Base-by-base conservation (phyloP, 1,140 invertebrate species). In the Ceratina japonica region DNA sequence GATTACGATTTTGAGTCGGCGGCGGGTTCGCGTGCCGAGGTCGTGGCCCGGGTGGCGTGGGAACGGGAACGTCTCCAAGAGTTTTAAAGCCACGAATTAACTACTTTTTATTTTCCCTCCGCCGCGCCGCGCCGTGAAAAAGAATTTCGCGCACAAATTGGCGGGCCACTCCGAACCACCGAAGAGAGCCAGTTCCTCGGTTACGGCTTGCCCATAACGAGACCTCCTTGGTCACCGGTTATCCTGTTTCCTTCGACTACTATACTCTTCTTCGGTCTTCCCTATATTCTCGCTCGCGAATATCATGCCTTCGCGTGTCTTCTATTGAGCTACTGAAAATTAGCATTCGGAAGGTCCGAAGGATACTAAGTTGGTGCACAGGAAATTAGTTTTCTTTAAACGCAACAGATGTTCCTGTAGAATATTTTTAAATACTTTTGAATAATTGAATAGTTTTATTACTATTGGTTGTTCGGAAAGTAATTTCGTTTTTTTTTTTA, bases 41-140 rank as follows among this genome's bases (percentile, higher is more conserved):
- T 88, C 88, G 78, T 68, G 81, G 72, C 79, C 65, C 75, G 59
- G 8, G 8, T 62, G 85, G 83, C 86, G 86, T 89, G 88, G 88
- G 88, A 89, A 89, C 86, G 82, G 66, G 78, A 87, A 83, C 83
- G 81, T 87, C 82, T 62, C 75, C 64, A 66, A 44, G 69, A 59
- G 54, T 80, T 84, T 85, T 82, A 86, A 88, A 88, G 74, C 81
- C 80, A 76, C 83, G 81, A 88, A 86, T 87, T 89, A 87, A 87
- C 80, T 86, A 51, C 79, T 83, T 88, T 86, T 86, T 88, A 52
- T 72, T 84, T 79, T 56, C 54, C n/a, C 15, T 16, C 54, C n/a
- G 10, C 49, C 74, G 58, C n/a, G 10, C 49, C 74, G 58, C 61
- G 24, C 64, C 56, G 52, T 44, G 69, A 49, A 61, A 65, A 75